Base-by-base conservation (phyloP, 2,113 vertebrate species). In the Strix aluco region DNA sequence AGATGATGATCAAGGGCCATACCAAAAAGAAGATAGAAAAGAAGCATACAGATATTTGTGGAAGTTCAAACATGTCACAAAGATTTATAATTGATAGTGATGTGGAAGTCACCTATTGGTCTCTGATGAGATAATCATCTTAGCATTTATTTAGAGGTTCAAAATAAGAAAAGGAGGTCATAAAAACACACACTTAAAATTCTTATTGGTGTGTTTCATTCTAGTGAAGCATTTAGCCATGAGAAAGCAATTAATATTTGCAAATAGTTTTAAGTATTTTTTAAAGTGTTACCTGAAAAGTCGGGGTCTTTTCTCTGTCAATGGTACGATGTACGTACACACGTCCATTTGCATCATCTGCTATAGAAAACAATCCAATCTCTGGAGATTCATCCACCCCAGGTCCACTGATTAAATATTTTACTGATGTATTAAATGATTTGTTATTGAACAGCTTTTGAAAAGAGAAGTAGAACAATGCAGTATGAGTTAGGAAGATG, bases 371-470 rank as follows among this genome's bases (percentile, higher is more conserved):
- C 67, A 99, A 30, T 1, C 95, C 97, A 0, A 23, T 6, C 86
- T 98, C 51, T 3, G 99, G 99, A 1, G 70, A 11, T 20, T 94
- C 25, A 19, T 97, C 80, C 57, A 98, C 98, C 10, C 98, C 98
- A 1, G 93, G 87, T 16, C 98, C 99, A 47, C 88, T 97, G 88
- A 99, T 98, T 1, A n/a, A 17, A 72, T 98, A 99, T 65, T 38
- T 91, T n/a, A 96, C 13, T 5, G 92, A 83, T 5, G 8, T 9
- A 19, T 96, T 85, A 11, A 59, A 25, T 3, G 95, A 11, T 65
- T 66, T 79, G 11, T 94, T 81, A 46, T 92, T 96, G 88, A 98
- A 97, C 51, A 98, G 94, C 97, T 98, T 77, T 63, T 27, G 52
- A 36, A 58, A 96, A 96, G 65, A 75, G 59, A 70, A 77, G 75